Conservation (phyloP, 2,797 vertebrate species). For the Microhierax caerulescens region DNA sequence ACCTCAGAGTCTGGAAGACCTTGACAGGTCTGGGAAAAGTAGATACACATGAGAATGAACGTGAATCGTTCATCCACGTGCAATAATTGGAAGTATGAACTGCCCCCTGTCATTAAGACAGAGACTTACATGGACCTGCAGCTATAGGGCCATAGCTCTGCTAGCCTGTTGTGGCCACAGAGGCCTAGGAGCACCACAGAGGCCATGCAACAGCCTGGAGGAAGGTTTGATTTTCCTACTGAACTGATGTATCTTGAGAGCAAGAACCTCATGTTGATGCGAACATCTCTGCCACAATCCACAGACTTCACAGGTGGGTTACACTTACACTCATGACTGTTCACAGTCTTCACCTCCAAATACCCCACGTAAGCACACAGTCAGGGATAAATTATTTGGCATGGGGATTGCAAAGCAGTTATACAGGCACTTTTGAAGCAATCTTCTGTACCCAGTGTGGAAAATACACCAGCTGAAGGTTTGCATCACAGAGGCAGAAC, state of each 20-base stretch:
- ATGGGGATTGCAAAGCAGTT: neutral
- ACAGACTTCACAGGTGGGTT: neutral
- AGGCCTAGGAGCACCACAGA: neutral
- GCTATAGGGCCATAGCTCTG: neutral
- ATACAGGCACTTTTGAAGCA: neutral
- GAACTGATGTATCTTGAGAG: neutral
- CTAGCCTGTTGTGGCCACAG: neutral
- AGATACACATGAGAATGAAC: neutral
- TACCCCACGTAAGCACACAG: fast-evolving
- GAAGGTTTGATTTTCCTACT: neutral
- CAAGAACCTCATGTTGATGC: neutral
- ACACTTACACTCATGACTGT: neutral
- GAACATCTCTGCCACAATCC: neutral
- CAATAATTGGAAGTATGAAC: neutral
- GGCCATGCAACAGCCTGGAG: neutral
- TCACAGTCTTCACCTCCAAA: neutral
- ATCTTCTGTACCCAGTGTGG: neutral
- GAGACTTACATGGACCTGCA: neutral
- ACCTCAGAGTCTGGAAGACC: neutral
- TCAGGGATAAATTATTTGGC: neutral
- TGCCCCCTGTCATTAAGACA: neutral
- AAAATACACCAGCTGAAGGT: neutral
- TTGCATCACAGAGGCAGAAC: neutral
- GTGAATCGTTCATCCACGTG: neutral
- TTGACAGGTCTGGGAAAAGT: neutral